Percentiles rank a stretch among this genome's conserved stretches.
Evolutionary conservation across 1,140 invertebrate species (phyloP).

Genomic region (Ridgeia piscesae): DNA sequence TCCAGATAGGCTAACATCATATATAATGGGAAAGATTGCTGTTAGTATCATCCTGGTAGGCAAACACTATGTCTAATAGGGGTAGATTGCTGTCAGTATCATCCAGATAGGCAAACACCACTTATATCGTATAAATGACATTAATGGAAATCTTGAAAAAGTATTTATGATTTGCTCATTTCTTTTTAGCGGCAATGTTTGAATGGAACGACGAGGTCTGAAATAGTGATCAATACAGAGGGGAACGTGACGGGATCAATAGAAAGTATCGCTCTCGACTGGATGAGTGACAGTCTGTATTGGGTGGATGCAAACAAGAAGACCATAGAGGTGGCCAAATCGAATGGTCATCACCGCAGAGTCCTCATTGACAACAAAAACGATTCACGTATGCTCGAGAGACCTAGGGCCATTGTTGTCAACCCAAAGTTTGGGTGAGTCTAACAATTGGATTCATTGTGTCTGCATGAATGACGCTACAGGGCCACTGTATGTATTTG

Average conservation of each 20-base stretch:
- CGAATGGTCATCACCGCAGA: constrained; percentile 64
- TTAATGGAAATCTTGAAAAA: neutral
- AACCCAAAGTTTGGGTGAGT: constrained; percentile 49
- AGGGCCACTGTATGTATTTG: no score
- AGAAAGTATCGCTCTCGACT: constrained; percentile 46
- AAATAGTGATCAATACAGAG: neutral
- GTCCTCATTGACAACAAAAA: constrained; percentile 31
- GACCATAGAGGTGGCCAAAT: constrained; percentile 75
- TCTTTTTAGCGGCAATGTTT: neutral
- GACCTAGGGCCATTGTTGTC: constrained; percentile 40
- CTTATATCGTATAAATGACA: no score
- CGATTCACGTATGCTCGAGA: constrained; percentile 20
- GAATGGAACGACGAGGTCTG: neutral
- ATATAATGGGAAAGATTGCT: neutral
- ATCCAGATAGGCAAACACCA: no score
- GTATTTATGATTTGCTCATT: neutral
- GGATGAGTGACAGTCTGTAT: constrained; percentile 44
- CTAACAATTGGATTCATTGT: neutral
- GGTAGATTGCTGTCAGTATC: no score
- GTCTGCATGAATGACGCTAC: no score
- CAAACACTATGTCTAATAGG: no score
- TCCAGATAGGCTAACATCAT: neutral
- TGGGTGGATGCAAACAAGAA: constrained; percentile 40
- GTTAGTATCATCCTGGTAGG: no score
- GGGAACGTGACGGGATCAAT: constrained; percentile 25